Evolutionary conservation across 2,888 invertebrate species (phyloP).

Genomic region (Hartigia nigra): DNA sequence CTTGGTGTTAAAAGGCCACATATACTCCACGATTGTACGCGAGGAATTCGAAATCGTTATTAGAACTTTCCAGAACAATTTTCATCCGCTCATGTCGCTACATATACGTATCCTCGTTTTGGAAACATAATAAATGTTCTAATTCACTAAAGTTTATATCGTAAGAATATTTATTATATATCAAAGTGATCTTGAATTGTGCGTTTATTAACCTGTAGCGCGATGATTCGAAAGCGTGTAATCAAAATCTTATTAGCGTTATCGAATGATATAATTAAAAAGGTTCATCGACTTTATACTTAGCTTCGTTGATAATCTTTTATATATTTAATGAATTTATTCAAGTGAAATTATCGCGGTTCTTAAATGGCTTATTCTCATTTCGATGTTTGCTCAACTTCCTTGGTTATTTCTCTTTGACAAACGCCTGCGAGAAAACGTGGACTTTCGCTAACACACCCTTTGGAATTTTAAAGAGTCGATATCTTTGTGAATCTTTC

Average conservation of each 20-base stretch:
- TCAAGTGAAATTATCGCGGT: not conserved
- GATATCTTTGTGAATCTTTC: not conserved
- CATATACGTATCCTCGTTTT: conserved; percentile 4
- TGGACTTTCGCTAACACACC: conserved; percentile 45
- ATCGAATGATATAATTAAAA: not conserved
- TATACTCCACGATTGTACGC: conserved; percentile 12
- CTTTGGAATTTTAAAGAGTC: conserved; percentile 36
- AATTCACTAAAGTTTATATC: not conserved
- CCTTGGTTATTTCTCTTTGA: conserved; percentile 40
- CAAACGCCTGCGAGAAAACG: conserved; percentile 38
- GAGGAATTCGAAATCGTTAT: conserved; percentile 16
- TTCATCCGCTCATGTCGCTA: not conserved
- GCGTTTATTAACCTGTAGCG: not conserved
- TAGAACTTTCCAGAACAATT: conserved; percentile 18
- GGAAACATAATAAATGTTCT: not conserved
- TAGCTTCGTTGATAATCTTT: not conserved
- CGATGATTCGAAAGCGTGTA: not conserved
- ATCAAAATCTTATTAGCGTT: not conserved
- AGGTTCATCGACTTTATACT: not conserved
- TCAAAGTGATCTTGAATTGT: not conserved
- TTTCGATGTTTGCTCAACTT: conserved; percentile 28
- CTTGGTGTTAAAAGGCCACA: conserved; percentile 18
- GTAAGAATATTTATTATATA: not conserved
- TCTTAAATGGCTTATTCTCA: conserved; percentile 16
- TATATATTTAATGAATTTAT: not conserved